Evolutionary conservation across 1,140 invertebrate species (phyloP).

Genomic region (Rhopalosiphum padi): DNA sequence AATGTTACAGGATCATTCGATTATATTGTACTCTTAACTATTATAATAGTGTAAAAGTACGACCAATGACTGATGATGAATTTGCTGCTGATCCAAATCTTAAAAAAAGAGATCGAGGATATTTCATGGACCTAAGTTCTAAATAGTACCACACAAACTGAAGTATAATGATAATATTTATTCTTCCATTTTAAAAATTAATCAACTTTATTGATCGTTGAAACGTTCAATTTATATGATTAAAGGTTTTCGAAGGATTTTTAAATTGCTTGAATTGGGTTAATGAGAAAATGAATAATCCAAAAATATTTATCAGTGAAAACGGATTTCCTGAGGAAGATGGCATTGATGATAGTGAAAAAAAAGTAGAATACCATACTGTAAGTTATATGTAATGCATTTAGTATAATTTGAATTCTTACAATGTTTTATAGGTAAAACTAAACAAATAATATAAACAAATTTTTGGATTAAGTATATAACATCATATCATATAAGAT

Average conservation of each 20-base stretch:
- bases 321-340: neutral
- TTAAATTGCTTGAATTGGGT: neutral
- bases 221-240: neutral
- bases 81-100: neutral
- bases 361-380: neutral
- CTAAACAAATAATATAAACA: neutral
- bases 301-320: neutral
- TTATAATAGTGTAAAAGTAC: neutral
- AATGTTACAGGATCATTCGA: neutral
- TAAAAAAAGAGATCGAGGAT: slow-evolving; percentile 4
- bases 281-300: neutral
- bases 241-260: neutral
- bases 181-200: neutral
- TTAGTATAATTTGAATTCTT: neutral
- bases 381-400: too few species aligned
- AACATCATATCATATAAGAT: neutral
- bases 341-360: neutral
- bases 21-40: neutral
- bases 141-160: neutral
- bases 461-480: neutral
- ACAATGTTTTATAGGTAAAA: neutral
- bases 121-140: neutral
- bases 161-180: neutral
- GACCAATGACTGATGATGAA: neutral
- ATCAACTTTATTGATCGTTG: neutral